A percentile compares a stretch with the other conserved stretches of the same genome.
phyloP scores from a whole-genome alignment of 2,888 invertebrate species.

The Invenusta paracnida region DNA sequence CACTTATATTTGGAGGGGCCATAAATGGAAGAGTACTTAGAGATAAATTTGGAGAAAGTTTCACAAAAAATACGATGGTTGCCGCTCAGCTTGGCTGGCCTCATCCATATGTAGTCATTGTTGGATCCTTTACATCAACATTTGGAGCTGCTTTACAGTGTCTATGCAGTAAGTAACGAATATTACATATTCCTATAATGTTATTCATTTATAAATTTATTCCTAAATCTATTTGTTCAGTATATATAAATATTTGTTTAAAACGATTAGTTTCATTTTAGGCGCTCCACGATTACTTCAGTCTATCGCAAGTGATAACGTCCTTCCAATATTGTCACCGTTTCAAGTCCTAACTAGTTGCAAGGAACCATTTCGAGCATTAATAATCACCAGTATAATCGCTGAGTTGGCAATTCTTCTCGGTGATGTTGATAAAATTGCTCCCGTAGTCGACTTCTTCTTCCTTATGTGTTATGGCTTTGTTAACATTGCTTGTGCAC shows the following conservation, averaged over 20 bases:
- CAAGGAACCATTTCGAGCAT: conserved; percentile 90
- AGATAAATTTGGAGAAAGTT: conserved; percentile 93
- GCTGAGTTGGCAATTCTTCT: conserved; percentile 72
- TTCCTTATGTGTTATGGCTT: conserved; percentile 99
- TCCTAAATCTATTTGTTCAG: too few relatives aligned
- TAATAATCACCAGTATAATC: conserved; percentile 71
- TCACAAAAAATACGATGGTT: conserved; percentile 65
- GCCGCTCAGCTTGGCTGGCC: conserved; percentile 98
- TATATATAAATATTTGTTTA: too few relatives aligned
- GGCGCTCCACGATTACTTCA: conserved; percentile 68
- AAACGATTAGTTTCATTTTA: too few relatives aligned
- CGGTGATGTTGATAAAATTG: conserved; percentile 89
- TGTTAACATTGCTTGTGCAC: conserved; percentile 94
- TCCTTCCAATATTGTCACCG: conserved; percentile 87
- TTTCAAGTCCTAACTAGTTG: conserved; percentile 82
- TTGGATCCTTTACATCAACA: conserved; percentile 96
- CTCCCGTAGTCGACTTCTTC: conserved; percentile 92
- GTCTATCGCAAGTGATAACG: conserved; percentile 93
- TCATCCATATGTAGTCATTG: conserved; percentile 89
- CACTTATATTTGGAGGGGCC: conserved; percentile 86
- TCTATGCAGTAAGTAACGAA: conserved; percentile 62
- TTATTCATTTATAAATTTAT: too few relatives aligned
- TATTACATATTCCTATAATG: too few relatives aligned
- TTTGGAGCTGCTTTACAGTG: conserved; percentile 95
- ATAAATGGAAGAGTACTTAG: conserved; percentile 86